These are phyloP conservation scores for Drosophila neotestacea DNA, from an alignment of 2,888 invertebrate species.

Conservation along the genomic window DNA sequence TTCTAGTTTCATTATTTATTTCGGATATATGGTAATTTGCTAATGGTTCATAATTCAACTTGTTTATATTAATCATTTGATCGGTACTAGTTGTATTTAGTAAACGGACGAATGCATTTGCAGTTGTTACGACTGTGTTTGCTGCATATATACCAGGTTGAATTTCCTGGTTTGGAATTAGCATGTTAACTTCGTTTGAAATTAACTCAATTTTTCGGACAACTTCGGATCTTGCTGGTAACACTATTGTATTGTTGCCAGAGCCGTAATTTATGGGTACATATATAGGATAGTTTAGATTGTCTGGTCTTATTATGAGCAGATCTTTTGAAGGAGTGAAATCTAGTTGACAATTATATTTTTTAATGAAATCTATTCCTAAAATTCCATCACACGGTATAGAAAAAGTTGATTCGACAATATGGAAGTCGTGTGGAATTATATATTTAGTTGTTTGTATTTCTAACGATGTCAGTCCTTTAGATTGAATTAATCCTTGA, in stretches of 20 bases:
- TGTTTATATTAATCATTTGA: no score
- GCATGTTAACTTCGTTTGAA: no score
- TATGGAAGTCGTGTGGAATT: conserved; percentile 9
- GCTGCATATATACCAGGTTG: no score
- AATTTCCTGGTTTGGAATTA: no score
- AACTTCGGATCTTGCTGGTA: conserved; percentile 17
- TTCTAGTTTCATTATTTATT: no score
- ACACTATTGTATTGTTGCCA: conserved; percentile 1
- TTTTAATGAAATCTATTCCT: conserved; percentile 13
- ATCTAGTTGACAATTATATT: conserved; percentile 6
- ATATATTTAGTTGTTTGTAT: conserved; percentile 14
- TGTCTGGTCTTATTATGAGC: conserved; percentile 13
- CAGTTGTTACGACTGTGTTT: no score
- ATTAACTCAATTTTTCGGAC: no score
- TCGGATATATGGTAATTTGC: no score
- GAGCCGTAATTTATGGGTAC: conserved; percentile 10
- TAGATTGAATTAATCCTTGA: conserved; percentile 4
- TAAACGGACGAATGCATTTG: no score
- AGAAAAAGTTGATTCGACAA: neutral
- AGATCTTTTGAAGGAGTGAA: conserved; percentile 7
- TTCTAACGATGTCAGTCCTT: conserved; percentile 1
- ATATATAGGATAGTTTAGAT: neutral
- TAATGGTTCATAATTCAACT: no score
- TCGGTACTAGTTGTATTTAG: no score
- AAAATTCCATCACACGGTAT: conserved; percentile 22